Percentiles rank a stretch among this genome's conserved stretches.
Evolutionary conservation across 2,113 vertebrate species (phyloP).

Genomic region (Bucco capensis): DNA sequence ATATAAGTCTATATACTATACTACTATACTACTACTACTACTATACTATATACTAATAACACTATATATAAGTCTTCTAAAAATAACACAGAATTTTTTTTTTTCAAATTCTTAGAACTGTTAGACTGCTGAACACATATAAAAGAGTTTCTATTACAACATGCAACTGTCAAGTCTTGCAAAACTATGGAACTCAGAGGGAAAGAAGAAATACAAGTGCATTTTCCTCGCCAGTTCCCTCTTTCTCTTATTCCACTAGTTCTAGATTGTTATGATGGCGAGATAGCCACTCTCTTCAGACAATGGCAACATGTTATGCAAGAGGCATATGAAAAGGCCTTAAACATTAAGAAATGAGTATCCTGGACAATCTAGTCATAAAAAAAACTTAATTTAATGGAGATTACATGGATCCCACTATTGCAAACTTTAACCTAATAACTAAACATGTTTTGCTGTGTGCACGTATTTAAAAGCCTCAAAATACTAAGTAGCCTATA

Average conservation of each 20-base stretch:
- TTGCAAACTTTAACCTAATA: background rate
- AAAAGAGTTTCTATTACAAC: background rate
- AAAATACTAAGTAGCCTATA: background rate
- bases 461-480: background rate
- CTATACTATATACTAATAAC: too few relatives aligned
- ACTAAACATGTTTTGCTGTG: background rate
- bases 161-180: background rate
- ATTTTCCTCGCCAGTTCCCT: background rate
- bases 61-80: too few relatives aligned
- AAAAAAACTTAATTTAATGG: background rate
- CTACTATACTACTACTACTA: too few relatives aligned
- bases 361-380: background rate
- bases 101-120: background rate
- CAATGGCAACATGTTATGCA: fast-evolving
- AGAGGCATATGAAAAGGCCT: background rate
- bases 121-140: background rate
- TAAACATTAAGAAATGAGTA: background rate
- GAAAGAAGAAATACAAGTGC: background rate
- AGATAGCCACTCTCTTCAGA: background rate
- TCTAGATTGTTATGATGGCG: background rate
- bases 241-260: background rate
- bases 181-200: background rate
- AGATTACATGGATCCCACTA: background rate
- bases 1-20: too few relatives aligned
- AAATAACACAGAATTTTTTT: too few relatives aligned